Conservation (phyloP, 2,113 vertebrate species). For the Microtus oregoni region DNA sequence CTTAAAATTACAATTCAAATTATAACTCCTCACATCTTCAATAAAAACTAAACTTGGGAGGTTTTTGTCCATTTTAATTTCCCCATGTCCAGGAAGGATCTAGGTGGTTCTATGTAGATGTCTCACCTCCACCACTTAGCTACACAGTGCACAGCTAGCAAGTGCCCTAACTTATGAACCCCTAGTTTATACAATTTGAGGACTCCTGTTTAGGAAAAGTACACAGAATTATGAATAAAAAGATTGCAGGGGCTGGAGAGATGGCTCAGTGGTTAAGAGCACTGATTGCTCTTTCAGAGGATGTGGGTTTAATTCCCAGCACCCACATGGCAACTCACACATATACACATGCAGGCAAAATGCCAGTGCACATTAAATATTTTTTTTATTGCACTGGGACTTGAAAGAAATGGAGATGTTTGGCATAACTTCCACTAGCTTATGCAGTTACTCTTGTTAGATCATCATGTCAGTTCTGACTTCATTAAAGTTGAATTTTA, state of each 20-base stretch:
- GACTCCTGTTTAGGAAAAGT: neutral
- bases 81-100: neutral
- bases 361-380: too few relatives aligned
- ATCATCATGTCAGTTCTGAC: too few relatives aligned
- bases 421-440: too few relatives aligned
- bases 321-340: neutral
- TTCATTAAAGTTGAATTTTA: too few relatives aligned
- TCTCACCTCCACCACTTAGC: neutral
- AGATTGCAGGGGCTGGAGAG: neutral
- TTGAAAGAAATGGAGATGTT: too few relatives aligned
- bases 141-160: neutral
- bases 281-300: too few relatives aligned
- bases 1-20: constrained; percentile 41
- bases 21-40: constrained; percentile 13
- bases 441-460: too few relatives aligned
- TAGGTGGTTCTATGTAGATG: neutral
- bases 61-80: constrained; percentile 10
- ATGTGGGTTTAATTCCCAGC: neutral
- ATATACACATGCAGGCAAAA: too few relatives aligned
- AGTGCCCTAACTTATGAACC: neutral
- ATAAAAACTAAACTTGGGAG: neutral
- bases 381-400: too few relatives aligned
- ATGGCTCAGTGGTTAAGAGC: too few relatives aligned
- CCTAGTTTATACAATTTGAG: neutral
- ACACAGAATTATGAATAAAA: constrained; percentile 13